Conservation (phyloP, 1,140 invertebrate genomes). For the Cherax quadricarinatus region DNA sequence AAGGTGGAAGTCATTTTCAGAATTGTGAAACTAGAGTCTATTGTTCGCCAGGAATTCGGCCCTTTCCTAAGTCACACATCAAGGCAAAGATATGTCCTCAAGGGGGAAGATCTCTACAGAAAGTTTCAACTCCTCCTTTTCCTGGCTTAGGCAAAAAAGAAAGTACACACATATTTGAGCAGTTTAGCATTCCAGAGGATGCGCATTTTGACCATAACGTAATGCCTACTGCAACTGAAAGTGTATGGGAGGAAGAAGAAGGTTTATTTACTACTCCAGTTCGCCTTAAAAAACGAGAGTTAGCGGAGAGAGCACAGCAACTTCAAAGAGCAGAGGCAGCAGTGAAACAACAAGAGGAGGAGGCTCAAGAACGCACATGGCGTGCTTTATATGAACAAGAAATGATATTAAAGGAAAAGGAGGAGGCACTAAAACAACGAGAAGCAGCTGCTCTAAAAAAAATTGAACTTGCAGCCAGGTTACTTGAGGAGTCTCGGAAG, state of each 20-base stretch:
- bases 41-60: not conserved
- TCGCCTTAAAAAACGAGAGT: constrained; percentile 28
- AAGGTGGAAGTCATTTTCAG: constrained; percentile 19
- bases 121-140: not conserved
- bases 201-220: not conserved
- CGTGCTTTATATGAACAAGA: constrained; percentile 54
- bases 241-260: constrained; percentile 27
- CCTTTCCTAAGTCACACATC: constrained; percentile 4
- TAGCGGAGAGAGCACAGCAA: constrained; percentile 39
- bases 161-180: not conserved
- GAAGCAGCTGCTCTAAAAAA: constrained; percentile 55
- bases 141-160: not conserved
- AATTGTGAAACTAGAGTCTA: not conserved
- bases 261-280: constrained; percentile 16
- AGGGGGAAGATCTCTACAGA: not conserved
- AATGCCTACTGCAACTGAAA: not conserved
- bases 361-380: constrained; percentile 48
- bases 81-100: not conserved
- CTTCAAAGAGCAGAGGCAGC: constrained; percentile 43
- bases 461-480: constrained; percentile 41
- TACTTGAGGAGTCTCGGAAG: constrained; percentile 53
- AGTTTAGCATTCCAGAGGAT: not conserved
- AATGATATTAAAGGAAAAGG: constrained; percentile 34
- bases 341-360: constrained; percentile 57
- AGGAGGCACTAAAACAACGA: constrained; percentile 33